These are phyloP conservation scores for Zaprionus capensis DNA, from an alignment of 1,140 invertebrate genomes.

Conservation along the genomic window DNA sequence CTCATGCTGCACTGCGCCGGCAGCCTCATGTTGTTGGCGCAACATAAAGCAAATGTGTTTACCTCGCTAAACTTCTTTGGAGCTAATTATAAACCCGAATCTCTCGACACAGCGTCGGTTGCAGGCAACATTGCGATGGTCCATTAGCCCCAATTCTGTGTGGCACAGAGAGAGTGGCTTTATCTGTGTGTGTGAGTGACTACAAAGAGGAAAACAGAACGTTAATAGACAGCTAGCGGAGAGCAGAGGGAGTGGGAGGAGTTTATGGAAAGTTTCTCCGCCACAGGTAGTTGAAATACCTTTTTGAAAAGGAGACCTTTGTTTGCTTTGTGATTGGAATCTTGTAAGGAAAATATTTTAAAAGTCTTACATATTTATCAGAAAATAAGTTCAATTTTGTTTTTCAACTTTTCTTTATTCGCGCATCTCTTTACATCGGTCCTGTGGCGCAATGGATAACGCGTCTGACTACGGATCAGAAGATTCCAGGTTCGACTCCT, in stretches of 20 bases:
- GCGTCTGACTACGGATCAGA: slow-evolving; percentile 90
- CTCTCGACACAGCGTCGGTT: slow-evolving; percentile 18
- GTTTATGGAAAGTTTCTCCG: neutral
- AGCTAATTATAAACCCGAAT: slow-evolving; percentile 72
- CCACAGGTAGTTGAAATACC: slow-evolving; percentile 36
- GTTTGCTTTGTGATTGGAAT: neutral
- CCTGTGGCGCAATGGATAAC: slow-evolving; percentile 90
- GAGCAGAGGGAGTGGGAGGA: neutral
- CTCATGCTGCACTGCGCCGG: slow-evolving; percentile 13
- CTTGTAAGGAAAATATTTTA: neutral
- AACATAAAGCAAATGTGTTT: slow-evolving; percentile 73
- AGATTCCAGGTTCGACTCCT: slow-evolving; percentile 90
- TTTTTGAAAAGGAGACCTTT: neutral
- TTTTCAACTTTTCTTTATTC: neutral
- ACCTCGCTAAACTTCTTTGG: slow-evolving; percentile 73
- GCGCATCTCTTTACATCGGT: slow-evolving; percentile 66
- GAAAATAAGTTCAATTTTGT: neutral
- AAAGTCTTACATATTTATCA: neutral
- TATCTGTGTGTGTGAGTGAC: slow-evolving; percentile 19
- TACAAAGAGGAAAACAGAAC: slow-evolving; percentile 21
- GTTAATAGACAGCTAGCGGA: neutral
- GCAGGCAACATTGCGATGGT: slow-evolving; percentile 66
- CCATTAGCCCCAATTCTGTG: slow-evolving; percentile 72
- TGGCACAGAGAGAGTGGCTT: slow-evolving; percentile 5
- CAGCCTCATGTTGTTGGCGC: slow-evolving; percentile 44